Evolutionary conservation across 1,140 invertebrate species (phyloP), one percentile per base, ranked within the genome.

Genomic region (Ctenoplectra terminalis): DNA sequence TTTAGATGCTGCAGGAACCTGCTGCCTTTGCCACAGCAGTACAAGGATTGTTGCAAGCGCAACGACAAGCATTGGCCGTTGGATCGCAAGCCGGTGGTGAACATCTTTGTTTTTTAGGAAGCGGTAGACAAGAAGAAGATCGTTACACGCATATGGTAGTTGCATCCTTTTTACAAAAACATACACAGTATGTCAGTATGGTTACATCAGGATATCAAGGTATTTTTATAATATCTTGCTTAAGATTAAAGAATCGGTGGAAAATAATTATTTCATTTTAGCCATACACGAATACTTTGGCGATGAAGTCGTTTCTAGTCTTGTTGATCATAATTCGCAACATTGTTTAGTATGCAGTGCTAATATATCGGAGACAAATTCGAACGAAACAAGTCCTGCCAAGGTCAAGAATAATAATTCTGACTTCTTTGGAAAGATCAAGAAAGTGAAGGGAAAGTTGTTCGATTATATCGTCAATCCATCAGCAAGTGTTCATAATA

Each of bases 131-230:
- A 89, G 98, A 99, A 91, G 98, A 99, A 94, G 99, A 99, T 93
- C 97, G 97, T 90, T 99, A 99, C 92, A 98, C 99, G 7, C 97
- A 99, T 90, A 99, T 99, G 99, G 98, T 99, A 40, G 97, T 99
- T 15, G 98, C 99, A 13, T 98, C 98, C 77, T 99, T 99, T 94
- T 94, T 99, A 52, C 98, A 99, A 93, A 97, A 98, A 92, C 97
- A 98, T 90, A 98, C 97, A 0, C 96, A 97, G 84, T 99, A 98
- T 93, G 97, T 99, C 40, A 98, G 98, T 76, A 95, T 99, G 93
- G 95, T 99, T 15, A 96, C 96, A 86, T 98, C 98, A 81, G 99
- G 99, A 17, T 99, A 99, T 94, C 95, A 96, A 94, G 96, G 95
- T 95, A 85, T 26, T 50, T n/a, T 20, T n/a, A 69, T 46, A 11